Conservation (phyloP, 2,888 invertebrate genomes). For the Blera fallax region DNA sequence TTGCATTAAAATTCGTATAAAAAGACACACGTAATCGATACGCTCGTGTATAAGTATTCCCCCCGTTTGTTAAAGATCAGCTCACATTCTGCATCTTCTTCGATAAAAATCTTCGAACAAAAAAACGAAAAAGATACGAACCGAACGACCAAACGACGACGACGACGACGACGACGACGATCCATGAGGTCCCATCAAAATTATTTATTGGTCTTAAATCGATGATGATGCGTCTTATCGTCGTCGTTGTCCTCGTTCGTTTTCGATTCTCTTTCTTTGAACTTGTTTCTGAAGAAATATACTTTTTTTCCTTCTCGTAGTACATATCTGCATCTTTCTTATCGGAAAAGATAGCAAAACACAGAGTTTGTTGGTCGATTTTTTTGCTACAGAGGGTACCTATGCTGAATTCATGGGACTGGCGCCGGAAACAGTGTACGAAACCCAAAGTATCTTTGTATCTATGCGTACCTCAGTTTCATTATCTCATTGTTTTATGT, state of each 20-base stretch:
- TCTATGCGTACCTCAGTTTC: slow-evolving; percentile 27
- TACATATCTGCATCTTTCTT: slow-evolving; percentile 46
- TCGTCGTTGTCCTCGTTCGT: slow-evolving; percentile 17
- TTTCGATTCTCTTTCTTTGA: background rate
- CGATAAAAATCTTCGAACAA: slow-evolving; percentile 63
- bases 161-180: slow-evolving; percentile 66
- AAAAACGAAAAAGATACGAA: slow-evolving; percentile 25
- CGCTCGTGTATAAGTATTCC: slow-evolving; percentile 4
- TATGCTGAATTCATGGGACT: background rate
- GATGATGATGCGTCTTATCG: slow-evolving; percentile 71
- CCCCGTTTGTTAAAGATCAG: slow-evolving; percentile 35
- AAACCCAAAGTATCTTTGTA: background rate
- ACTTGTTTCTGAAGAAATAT: background rate
- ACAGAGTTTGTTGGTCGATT: no score
- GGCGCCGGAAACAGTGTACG: slow-evolving; percentile 40
- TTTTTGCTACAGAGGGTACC: background rate
- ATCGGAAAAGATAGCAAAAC: slow-evolving; percentile 36
- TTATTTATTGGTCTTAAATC: slow-evolving; percentile 75
- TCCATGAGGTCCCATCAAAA: slow-evolving; percentile 74
- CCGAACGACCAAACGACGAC: slow-evolving; percentile 25
- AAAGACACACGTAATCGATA: slow-evolving; percentile 69
- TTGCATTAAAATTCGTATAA: slow-evolving; percentile 53
- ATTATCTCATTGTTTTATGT: slow-evolving; percentile 47
- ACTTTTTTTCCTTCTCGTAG: background rate
- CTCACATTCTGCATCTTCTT: slow-evolving; percentile 55